Base-by-base conservation (phyloP, 2,888 invertebrate species). In the Auanema sp. region DNA sequence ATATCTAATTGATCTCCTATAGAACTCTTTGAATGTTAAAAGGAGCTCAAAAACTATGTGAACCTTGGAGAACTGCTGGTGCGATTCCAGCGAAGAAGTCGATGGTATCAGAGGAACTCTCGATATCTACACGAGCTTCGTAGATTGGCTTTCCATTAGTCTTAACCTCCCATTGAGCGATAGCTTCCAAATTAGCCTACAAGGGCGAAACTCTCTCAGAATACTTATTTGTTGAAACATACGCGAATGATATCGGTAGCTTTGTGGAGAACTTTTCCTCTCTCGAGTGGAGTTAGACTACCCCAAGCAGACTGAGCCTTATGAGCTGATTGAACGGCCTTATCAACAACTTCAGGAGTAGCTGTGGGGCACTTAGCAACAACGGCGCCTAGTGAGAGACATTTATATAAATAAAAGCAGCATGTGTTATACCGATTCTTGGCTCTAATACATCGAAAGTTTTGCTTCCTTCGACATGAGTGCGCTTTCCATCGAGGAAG, bases 71-170 rank as follows among this genome's bases (percentile, higher is more conserved):
- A 12, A 73, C 71, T 18, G 76, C 75, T 1, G 79, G 70, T 0
- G 74, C 71, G 41, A 80, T 70, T 18, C 79, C 79, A 10, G 68
- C 79, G 54, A 71, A 77, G 60, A 69, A 71, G 55, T 69, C 64
- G 58, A 77, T 71, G 10, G 77, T 78, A 57, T 78, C 79, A 18
- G 78, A 79, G 10, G 71, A 71, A 14, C 69, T 70, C 21, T 68
- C 71, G 33, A 79, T 73, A 60, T 79, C 79, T 5, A 71, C 59
- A 12, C 72, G 55, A 12, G 65, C 65, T 57, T 65, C 53, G 84
- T 86, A 87, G 41, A 88, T 85, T 2, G 88, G 87, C 78, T 88
- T 88, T 1, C 88, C 88, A 52, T 85, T 87, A 74, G 88, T 87
- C 44, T 63, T 65, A 1, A 84, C 78, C 70, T 86, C 86, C 66